A percentile compares a stretch with the other conserved stretches of the same genome.
phyloP scores from a whole-genome alignment of 1,140 invertebrate genomes.

The Pseudachorutes palmiensis region DNA sequence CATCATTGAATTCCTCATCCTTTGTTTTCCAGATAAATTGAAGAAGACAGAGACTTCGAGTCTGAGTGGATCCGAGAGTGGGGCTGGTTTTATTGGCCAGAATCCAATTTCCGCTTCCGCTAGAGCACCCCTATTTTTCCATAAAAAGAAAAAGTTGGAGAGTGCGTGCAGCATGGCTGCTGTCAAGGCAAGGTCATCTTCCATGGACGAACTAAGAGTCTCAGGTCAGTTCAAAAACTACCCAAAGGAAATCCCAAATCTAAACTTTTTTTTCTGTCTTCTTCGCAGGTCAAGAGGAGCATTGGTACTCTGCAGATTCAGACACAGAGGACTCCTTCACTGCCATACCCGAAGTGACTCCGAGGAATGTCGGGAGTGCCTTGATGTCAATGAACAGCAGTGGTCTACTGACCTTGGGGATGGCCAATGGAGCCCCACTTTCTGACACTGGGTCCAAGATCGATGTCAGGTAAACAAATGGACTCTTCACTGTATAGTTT shows the following conservation, averaged over 20 bases:
- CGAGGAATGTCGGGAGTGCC: background rate
- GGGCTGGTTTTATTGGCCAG: background rate
- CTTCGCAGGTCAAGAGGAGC: slow-evolving; percentile 28
- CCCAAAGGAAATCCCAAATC: background rate
- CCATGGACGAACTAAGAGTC: slow-evolving; percentile 36
- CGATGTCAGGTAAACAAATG: slow-evolving; percentile 10
- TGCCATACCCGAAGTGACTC: slow-evolving; percentile 14
- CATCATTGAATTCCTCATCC: background rate
- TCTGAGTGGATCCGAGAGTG: background rate
- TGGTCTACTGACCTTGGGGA: background rate
- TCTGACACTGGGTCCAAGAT: background rate
- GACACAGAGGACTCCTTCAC: slow-evolving; percentile 37
- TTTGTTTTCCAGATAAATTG: slow-evolving; percentile 30
- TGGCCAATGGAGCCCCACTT: background rate
- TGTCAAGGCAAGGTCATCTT: slow-evolving; percentile 29
- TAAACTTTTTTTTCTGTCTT: background rate
- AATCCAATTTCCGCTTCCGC: slow-evolving; percentile 24
- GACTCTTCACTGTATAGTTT: no score
- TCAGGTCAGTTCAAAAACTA: slow-evolving; percentile 26
- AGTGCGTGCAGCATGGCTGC: background rate
- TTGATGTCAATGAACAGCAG: slow-evolving; percentile 6
- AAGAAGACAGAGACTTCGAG: slow-evolving; percentile 27
- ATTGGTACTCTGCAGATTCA: slow-evolving; percentile 38
- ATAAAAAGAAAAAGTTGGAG: background rate
- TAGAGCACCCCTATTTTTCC: background rate